Evolutionary conservation across 2,797 vertebrate genomes (phyloP).

Genomic region (Pipistrellus pygmaeus): DNA sequence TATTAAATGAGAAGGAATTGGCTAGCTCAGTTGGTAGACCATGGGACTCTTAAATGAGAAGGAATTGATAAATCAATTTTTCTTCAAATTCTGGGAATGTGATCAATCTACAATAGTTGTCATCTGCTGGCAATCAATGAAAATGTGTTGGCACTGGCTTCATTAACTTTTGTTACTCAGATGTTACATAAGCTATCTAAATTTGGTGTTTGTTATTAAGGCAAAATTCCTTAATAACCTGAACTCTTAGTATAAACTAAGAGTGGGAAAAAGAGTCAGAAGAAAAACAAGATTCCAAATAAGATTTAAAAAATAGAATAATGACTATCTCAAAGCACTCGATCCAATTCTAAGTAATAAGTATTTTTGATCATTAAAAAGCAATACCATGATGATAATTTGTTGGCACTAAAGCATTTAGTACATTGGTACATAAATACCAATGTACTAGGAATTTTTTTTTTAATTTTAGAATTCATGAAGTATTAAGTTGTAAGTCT

Average conservation of each 20-base stretch:
- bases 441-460: not conserved
- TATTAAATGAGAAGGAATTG: conserved; percentile 53
- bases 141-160: conserved; percentile 6
- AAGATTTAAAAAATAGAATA: conserved; percentile 40
- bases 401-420: conserved; percentile 51
- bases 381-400: conserved; percentile 35
- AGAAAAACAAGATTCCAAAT: conserved; percentile 31
- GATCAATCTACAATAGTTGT: not conserved
- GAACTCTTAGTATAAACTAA: conserved; percentile 49
- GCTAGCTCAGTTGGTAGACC: too few relatives aligned
- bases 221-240: conserved; percentile 49
- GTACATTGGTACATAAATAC: conserved; percentile 11
- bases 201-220: conserved; percentile 41
- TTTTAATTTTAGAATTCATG: conserved; percentile 61
- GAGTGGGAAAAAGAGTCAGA: conserved; percentile 12
- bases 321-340: conserved; percentile 40
- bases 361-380: conserved; percentile 45
- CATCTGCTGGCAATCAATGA: conserved; percentile 47
- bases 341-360: conserved; percentile 43
- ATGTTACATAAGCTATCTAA: conserved; percentile 20
- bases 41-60: conserved; percentile 16
- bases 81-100: conserved; percentile 47
- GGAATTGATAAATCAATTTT: conserved; percentile 36
- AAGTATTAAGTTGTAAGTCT: conserved; percentile 69
- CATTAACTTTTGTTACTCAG: conserved; percentile 33